phyloP scores from a whole-genome alignment of 37 sponge, comb jelly and placozoan species.

The Oscarella lobularis region DNA sequence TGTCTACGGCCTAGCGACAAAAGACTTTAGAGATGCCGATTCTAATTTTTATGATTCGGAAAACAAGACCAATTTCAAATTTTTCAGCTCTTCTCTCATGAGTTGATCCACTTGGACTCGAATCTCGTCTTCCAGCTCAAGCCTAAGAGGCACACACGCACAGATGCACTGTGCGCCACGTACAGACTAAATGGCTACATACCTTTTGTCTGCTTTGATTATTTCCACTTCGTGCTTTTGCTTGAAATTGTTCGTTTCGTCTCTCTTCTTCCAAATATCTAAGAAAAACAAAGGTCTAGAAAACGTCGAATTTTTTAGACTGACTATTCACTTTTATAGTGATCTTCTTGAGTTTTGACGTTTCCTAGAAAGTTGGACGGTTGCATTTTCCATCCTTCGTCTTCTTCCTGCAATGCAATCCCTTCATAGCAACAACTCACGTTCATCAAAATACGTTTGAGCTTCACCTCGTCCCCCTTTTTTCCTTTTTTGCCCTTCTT shows the following conservation, averaged over 20 bases:
- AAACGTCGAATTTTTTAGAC: background rate
- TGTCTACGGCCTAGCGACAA: constrained; percentile 78
- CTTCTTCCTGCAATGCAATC: constrained; percentile 53
- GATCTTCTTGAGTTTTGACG: background rate
- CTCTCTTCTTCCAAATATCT: constrained; percentile 84
- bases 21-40: background rate
- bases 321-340: background rate
- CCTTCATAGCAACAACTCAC: background rate
- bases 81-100: constrained; percentile 98
- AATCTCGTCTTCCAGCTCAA: constrained; percentile 85
- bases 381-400: constrained; percentile 67
- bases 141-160: constrained; percentile 21
- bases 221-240: constrained; percentile 91
- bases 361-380: constrained; percentile 80
- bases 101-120: constrained; percentile 88
- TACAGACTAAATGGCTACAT: background rate
- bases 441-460: no score
- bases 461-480: constrained; percentile 8
- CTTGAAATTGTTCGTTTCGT: constrained; percentile 69
- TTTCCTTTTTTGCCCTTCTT: constrained; percentile 59
- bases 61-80: constrained; percentile 76
- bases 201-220: constrained; percentile 88
- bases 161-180: background rate
- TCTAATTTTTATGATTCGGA: background rate
- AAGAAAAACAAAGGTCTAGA: background rate